Conservation (phyloP, 1,140 invertebrate genomes). For the Neotoxoptera formosana region DNA sequence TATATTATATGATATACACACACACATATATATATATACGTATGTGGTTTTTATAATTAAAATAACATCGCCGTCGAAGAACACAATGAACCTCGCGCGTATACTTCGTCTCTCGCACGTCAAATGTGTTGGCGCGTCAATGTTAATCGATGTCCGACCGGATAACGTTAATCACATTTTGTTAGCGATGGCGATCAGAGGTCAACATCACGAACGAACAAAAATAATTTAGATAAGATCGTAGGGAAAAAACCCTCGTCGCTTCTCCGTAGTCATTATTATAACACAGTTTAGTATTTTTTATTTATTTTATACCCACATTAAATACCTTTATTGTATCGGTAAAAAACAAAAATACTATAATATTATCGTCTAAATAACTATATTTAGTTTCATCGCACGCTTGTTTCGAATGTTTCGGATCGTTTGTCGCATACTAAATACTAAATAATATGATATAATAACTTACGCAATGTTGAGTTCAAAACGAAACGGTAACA, state of each 20-base stretch:
- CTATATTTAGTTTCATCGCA: neutral
- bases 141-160: neutral
- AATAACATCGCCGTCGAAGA: neutral
- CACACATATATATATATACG: too few relatives aligned
- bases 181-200: neutral
- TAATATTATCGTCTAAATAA: neutral
- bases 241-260: neutral
- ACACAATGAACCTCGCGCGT: constrained; percentile 11
- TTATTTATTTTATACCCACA: neutral
- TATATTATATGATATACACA: too few relatives aligned
- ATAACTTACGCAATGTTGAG: neutral
- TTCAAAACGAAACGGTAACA: neutral
- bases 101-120: neutral
- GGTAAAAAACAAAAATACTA: neutral
- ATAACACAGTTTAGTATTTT: neutral
- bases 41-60: neutral
- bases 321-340: neutral
- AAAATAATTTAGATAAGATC: neutral
- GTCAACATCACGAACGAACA: neutral
- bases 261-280: neutral
- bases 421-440: neutral
- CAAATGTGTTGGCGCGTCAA: neutral
- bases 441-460: neutral
- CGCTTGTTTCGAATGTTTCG: neutral
- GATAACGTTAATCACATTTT: constrained; percentile 27